Base-by-base conservation (phyloP, 2,113 vertebrate species). In the Arizona elegans region DNA sequence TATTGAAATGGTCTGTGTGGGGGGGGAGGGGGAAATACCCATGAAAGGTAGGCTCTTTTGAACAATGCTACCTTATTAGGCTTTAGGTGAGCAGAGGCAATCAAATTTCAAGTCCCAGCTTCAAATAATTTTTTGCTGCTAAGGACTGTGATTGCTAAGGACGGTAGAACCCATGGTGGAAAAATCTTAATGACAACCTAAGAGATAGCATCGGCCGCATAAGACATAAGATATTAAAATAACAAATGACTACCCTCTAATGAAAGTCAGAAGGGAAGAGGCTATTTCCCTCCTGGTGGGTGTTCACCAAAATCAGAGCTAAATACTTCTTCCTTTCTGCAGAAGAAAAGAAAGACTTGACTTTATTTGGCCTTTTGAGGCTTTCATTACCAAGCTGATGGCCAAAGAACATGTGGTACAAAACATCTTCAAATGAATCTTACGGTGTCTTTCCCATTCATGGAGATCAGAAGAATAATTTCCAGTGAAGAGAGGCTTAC, bases 81-180 rank as follows among this genome's bases (percentile, higher is more conserved):
- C 89, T 89, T 91, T 70, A 95, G 93, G 89, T 93, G 50, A 92
- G 53, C 29, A 90, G 26, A 87, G 50, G 91, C 75, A 86, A 95
- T 95, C 87, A 94, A 88, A 91, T 90, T 47, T 19, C 17, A 91
- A 89, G 29, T 88, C 91, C 6, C 47, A 88, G 95, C 55, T n/a
- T 8, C 62, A 95, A 93, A 70, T 87, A 85, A 0, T n/a, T 96
- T 2, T 2, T 55, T 56, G n/a, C 26, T 95, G n/a, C 0, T 33
- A 94, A 81, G n/a, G 9, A 52, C 19, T 0, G 0, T 92, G 50
- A 92, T 26, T 91, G 93, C n/a, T 91, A 91, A 96, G 6, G 24
- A 89, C 3, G 92, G 56, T 38, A 92, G 23, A 10, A 5, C 90
- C 91, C 15, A 53, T 91, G 93, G 92, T 62, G 52, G 21, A 93